Percentiles rank a stretch among this genome's conserved stretches.
phyloP scores from a whole-genome alignment of 2,113 vertebrate genomes.

The Mobula birostris region DNA sequence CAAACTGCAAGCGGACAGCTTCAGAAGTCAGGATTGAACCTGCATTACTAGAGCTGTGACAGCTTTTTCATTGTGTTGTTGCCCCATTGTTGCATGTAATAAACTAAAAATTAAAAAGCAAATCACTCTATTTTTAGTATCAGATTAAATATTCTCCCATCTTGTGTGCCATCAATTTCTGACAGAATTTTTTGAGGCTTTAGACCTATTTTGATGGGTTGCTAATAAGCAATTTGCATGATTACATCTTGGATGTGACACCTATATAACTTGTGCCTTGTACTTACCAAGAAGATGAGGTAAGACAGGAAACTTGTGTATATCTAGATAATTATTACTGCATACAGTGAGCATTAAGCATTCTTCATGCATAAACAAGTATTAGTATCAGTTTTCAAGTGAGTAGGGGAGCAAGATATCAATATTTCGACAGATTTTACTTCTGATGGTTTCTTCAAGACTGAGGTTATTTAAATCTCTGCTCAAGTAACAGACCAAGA shows the following conservation, averaged over 20 bases:
- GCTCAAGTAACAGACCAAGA: background rate
- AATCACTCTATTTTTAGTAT: too few relatives aligned
- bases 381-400: background rate
- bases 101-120: too few relatives aligned
- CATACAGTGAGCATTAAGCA: background rate
- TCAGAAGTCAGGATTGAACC: too few relatives aligned
- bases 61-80: too few relatives aligned
- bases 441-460: background rate
- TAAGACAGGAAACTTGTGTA: background rate
- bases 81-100: too few relatives aligned
- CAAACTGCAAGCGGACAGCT: too few relatives aligned
- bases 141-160: too few relatives aligned
- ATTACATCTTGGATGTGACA: background rate
- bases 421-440: background rate
- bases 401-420: too few relatives aligned
- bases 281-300: background rate
- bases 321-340: background rate
- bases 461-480: background rate
- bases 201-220: too few relatives aligned
- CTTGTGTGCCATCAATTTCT: too few relatives aligned
- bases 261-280: background rate
- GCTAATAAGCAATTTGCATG: background rate
- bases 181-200: too few relatives aligned
- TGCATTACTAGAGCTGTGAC: too few relatives aligned
- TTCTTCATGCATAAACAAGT: background rate